Conservation (phyloP, 2,797 vertebrate genomes). For the Parotocinclus haroldoi region DNA sequence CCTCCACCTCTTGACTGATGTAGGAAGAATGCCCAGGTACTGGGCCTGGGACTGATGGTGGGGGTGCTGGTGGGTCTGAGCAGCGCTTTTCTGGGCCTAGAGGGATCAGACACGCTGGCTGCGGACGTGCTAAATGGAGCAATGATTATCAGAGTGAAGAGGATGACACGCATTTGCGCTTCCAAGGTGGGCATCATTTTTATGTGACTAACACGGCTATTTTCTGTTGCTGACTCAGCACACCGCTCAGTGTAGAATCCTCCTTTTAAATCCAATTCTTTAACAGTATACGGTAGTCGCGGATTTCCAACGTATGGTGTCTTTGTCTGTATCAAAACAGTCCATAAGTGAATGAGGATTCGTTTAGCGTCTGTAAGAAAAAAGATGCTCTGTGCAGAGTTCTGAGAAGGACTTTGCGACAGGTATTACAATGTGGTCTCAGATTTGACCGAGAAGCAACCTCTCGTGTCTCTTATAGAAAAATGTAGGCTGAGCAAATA, state of each 20-base stretch:
- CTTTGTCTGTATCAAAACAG: slow-evolving; percentile 22
- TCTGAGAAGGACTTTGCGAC: not conserved
- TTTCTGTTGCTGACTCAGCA: slow-evolving; percentile 73
- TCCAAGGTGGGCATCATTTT: slow-evolving; percentile 77
- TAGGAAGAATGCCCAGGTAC: slow-evolving; percentile 49
- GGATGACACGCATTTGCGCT: slow-evolving; percentile 68
- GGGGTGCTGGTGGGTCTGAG: slow-evolving; percentile 52
- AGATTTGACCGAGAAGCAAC: slow-evolving; percentile 26
- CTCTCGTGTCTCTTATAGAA: slow-evolving; percentile 6
- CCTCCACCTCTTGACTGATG: slow-evolving; percentile 54
- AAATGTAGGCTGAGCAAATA: slow-evolving; percentile 6
- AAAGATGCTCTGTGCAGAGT: slow-evolving; percentile 1
- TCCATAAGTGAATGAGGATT: slow-evolving; percentile 17
- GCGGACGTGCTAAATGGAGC: slow-evolving; percentile 60
- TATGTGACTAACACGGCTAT: slow-evolving; percentile 76
- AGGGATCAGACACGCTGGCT: slow-evolving; percentile 58
- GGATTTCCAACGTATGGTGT: slow-evolving; percentile 40
- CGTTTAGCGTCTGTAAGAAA: too few relatives aligned
- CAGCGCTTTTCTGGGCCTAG: slow-evolving; percentile 37
- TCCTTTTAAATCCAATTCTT: slow-evolving; percentile 62
- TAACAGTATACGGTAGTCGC: slow-evolving; percentile 55
- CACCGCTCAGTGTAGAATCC: slow-evolving; percentile 57
- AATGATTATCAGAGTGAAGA: slow-evolving; percentile 68
- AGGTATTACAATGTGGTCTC: slow-evolving; percentile 11
- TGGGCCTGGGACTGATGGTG: slow-evolving; percentile 54